Evolutionary conservation across 2,113 vertebrate genomes (phyloP), one percentile per base, ranked within the genome.

Genomic region (Polypterus senegalus): DNA sequence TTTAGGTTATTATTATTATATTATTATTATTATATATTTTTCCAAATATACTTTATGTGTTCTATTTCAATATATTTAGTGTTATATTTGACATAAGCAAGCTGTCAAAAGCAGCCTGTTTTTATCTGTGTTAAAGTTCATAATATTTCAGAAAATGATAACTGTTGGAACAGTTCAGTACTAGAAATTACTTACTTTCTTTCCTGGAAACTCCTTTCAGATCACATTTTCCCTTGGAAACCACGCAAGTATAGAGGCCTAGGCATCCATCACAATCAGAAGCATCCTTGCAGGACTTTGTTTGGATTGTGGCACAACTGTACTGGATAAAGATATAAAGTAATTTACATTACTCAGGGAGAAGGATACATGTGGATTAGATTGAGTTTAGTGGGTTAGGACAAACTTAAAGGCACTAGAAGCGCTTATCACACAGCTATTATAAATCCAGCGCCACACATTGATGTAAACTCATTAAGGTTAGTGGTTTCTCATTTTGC

Each of bases 171-270:
- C 54, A 11, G 9, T 27, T 55, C 43, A 9, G 5, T 5, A 10
- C 10, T 11, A 5, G 43, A 10, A 27, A 55, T 11, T 55, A 8
- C 9, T 45, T 69, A 84, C 83, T 78, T 77, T 70, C 77, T 60
- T 69, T 71, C 56, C 65, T 73, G 61, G 83, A 79, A 53, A 87
- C 49, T 0, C 77, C 68, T 70, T 85, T 87, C 59, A 86, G 67
- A 47, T 57, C 1, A 0, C 85, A 85, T 62, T 61, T 76, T 43
- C 65, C 56, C 1, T 67, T 4, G 0, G 74, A 68, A 64, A 71
- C 59, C 54, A 75, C 76, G 67, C 85, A 85, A 47, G 75, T 81
- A 59, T 84, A 87, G 48, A 87, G 77, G 43, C 85, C 83, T 46
- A 85, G 72, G 75, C 85, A 87, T 56, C 85, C 82, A 0, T 73